Percentiles rank a stretch among this genome's conserved stretches.
Evolutionary conservation across 2,888 invertebrate genomes (phyloP).

Genomic region (Octonoba sinensis): DNA sequence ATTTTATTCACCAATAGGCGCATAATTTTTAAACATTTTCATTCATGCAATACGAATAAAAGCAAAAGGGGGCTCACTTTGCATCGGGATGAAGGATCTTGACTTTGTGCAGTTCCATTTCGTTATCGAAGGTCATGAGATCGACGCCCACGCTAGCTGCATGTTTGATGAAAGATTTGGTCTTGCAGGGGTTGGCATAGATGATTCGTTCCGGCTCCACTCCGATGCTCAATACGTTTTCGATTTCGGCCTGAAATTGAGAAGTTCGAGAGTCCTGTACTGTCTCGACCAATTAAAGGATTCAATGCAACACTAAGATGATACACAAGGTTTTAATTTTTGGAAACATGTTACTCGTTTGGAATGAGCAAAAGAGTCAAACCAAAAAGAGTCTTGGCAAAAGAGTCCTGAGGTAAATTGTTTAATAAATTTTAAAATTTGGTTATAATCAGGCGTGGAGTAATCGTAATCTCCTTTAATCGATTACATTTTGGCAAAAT

Average conservation of each 20-base stretch:
- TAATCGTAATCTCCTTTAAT: too few species aligned
- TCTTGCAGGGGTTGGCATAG: constrained; percentile 96
- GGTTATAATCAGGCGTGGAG: too few species aligned
- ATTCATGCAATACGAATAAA: too few species aligned
- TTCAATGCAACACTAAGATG: background rate
- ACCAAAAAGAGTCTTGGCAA: too few species aligned
- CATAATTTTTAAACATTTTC: too few species aligned
- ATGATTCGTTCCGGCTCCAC: constrained; percentile 86
- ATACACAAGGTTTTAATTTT: too few species aligned
- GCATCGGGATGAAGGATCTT: constrained; percentile 85
- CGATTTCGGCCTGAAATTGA: constrained; percentile 81
- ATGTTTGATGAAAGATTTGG: constrained; percentile 88
- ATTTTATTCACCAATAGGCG: too few species aligned
- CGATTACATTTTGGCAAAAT: too few species aligned
- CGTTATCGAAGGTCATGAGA: constrained; percentile 94
- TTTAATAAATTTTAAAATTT: too few species aligned
- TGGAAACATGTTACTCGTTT: too few species aligned
- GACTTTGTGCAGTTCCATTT: constrained; percentile 90
- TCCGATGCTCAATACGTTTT: constrained; percentile 81
- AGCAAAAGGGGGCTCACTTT: constrained; percentile 70
- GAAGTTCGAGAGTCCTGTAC: background rate
- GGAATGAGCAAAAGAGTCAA: too few species aligned
- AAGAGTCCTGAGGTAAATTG: too few species aligned
- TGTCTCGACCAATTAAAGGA: background rate
- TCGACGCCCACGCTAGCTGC: constrained; percentile 82